phyloP scores from a whole-genome alignment of 2,888 invertebrate species.

The Epinotia nisella region DNA sequence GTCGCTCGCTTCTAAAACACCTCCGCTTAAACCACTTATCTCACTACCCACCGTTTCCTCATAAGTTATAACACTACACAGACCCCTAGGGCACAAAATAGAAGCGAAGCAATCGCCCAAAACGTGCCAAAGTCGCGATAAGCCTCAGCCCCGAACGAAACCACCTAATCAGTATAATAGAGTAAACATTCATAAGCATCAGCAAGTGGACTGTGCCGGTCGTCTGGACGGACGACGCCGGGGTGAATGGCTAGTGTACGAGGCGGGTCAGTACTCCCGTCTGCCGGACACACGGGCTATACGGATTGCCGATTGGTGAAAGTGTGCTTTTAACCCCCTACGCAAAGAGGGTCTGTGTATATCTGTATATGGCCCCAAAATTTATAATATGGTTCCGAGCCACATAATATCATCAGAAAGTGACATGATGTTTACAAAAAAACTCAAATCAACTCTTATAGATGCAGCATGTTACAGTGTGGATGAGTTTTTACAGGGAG shows the following conservation, averaged over 20 bases:
- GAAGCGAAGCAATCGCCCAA: background rate
- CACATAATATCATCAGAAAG: no score
- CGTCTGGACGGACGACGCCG: constrained; percentile 70
- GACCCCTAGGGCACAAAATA: background rate
- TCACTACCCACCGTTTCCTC: background rate
- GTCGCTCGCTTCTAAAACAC: no score
- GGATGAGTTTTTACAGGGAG: no score
- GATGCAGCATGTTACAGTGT: no score
- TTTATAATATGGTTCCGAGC: no score
- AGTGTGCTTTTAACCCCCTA: no score
- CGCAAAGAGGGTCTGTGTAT: no score
- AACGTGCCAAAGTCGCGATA: background rate
- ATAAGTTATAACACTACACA: background rate
- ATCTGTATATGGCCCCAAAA: no score
- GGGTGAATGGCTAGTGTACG: constrained; percentile 75
- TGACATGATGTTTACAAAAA: no score
- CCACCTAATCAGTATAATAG: constrained; percentile 35
- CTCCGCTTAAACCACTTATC: no score
- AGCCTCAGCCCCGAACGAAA: constrained; percentile 3
- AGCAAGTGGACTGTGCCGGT: constrained; percentile 74
- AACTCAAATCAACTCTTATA: no score
- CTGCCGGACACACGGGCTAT: constrained; percentile 49
- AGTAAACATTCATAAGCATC: constrained; percentile 56
- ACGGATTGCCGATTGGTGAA: background rate
- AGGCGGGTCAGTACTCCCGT: constrained; percentile 73